Percentiles rank a stretch among this genome's conserved stretches.
Conservation (phyloP, 2,888 invertebrate species). For the Mythimna vitellina region DNA sequence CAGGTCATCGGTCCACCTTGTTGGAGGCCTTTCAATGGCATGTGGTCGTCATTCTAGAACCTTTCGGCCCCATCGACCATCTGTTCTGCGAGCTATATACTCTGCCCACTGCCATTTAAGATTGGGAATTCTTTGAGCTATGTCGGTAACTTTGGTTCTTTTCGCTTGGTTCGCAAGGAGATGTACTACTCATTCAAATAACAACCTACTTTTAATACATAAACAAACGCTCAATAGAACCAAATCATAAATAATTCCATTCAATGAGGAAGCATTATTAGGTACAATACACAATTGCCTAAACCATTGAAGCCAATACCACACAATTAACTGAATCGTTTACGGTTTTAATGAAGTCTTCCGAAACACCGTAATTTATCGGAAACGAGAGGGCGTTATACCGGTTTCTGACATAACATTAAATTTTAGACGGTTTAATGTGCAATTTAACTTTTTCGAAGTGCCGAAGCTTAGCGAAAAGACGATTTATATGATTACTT, state of each 20-base stretch:
- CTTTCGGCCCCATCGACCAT: no score
- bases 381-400: constrained; percentile 70
- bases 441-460: constrained; percentile 75
- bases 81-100: no score
- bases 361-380: constrained; percentile 77
- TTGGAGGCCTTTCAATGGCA: no score
- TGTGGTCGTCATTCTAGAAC: no score
- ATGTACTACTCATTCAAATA: no score
- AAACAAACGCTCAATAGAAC: not conserved
- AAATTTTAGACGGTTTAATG: constrained; percentile 72
- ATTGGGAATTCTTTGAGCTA: no score
- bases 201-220: not conserved
- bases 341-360: constrained; percentile 77
- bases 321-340: constrained; percentile 76
- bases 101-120: no score
- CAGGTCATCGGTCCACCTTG: no score
- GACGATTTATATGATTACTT: constrained; percentile 51
- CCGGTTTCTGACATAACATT: constrained; percentile 69
- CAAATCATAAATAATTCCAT: constrained; percentile 23
- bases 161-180: no score
- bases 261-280: constrained; percentile 11
- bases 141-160: no score
- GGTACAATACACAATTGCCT: constrained; percentile 40
- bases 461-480: constrained; percentile 49
- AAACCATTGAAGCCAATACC: constrained; percentile 68